These are phyloP conservation scores for Hydrochoerus hydrochaeris DNA, from an alignment of 2,113 vertebrate species.

Conservation along the genomic window DNA sequence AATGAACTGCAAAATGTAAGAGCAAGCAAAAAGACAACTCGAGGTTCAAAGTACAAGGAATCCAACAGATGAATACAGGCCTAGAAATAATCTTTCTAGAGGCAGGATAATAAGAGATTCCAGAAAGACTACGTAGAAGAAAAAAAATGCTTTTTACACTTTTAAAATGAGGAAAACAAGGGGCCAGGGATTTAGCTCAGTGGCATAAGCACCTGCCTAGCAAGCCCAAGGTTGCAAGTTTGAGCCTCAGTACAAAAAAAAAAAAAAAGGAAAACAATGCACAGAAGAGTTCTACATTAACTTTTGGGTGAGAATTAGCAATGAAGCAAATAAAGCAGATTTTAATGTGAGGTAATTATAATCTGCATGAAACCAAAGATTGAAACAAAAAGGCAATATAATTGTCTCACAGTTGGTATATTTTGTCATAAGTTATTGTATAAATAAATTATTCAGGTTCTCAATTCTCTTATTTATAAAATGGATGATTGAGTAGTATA, in stretches of 20 bases:
- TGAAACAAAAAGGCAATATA: neutral
- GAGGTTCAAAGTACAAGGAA: neutral
- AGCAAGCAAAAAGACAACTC: neutral
- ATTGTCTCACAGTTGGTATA: neutral
- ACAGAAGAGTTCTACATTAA: neutral
- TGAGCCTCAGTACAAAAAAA: too few species aligned
- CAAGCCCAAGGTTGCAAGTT: too few species aligned
- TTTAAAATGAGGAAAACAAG: neutral
- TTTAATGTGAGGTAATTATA: neutral
- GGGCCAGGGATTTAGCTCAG: too few species aligned
- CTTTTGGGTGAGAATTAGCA: neutral
- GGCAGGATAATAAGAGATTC: neutral
- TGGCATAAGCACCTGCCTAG: too few species aligned
- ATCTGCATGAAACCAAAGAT: neutral
- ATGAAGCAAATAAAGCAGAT: constrained; percentile 26
- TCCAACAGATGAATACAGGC: neutral
- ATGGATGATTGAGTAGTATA: neutral
- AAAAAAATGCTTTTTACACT: neutral
- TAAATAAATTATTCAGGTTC: neutral
- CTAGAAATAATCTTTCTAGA: neutral
- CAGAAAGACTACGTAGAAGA: neutral
- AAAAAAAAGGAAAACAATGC: neutral
- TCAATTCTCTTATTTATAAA: constrained; percentile 2
- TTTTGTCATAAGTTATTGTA: neutral
- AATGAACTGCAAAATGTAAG: neutral